These are phyloP conservation scores for Lepidurus packardi DNA, from an alignment of 1,140 invertebrate genomes.

Conservation along the genomic window DNA sequence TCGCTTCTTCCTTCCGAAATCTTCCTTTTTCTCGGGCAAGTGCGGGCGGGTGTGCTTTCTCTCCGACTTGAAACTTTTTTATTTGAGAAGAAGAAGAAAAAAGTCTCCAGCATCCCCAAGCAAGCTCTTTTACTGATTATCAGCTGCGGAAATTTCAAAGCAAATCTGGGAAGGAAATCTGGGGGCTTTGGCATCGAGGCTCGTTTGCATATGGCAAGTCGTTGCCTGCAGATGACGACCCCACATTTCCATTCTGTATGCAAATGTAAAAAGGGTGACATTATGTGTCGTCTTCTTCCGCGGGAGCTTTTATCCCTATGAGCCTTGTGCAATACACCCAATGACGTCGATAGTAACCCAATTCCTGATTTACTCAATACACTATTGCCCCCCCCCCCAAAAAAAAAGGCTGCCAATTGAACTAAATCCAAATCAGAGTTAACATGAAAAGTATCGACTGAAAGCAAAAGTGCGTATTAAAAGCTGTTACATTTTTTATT, in stretches of 20 bases:
- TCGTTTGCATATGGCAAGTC: conserved; percentile 10
- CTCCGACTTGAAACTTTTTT: neutral
- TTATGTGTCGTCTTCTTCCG: neutral
- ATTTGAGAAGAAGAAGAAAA: neutral
- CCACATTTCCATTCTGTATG: neutral
- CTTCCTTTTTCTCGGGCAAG: too few relatives aligned
- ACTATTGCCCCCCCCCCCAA: too few relatives aligned
- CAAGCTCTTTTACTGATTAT: neutral
- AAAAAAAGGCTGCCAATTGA: too few relatives aligned
- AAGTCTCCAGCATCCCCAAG: neutral
- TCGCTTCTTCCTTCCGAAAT: neutral
- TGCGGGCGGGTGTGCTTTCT: too few relatives aligned
- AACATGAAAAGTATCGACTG: too few relatives aligned
- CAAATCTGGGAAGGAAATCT: conserved; percentile 3
- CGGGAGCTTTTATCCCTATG: neutral
- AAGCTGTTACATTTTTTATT: too few relatives aligned
- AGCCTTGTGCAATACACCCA: neutral
- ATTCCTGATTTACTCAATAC: too few relatives aligned
- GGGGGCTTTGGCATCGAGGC: neutral
- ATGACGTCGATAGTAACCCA: neutral
- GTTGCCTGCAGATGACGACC: conserved; percentile 16
- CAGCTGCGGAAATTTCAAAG: conserved; percentile 14
- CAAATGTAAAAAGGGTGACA: conserved; percentile 5
- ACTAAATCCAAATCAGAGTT: too few relatives aligned
- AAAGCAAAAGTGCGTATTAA: too few relatives aligned